These are phyloP conservation scores for Tenthredo scrophulariae DNA, from an alignment of 2,888 invertebrate species.

Conservation along the genomic window DNA sequence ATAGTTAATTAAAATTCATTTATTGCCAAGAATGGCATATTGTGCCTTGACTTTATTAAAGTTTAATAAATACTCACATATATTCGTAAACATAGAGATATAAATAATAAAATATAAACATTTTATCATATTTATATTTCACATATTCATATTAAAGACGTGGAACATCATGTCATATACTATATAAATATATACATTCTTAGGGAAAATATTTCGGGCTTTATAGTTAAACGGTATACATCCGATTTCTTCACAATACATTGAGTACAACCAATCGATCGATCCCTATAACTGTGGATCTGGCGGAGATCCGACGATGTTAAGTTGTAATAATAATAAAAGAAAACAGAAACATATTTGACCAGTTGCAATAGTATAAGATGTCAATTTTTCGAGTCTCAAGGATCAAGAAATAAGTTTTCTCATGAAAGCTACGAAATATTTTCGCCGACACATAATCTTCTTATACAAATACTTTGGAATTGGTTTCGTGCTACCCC, in stretches of 20 bases:
- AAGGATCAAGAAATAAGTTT: neutral
- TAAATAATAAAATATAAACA: neutral
- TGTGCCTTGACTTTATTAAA: constrained; percentile 12
- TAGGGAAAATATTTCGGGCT: neutral
- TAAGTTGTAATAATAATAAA: neutral
- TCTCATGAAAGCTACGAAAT: neutral
- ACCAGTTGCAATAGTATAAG: neutral
- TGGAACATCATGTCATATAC: neutral
- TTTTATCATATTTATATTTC: neutral
- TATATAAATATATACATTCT: neutral
- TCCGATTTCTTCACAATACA: neutral
- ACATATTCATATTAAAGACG: neutral
- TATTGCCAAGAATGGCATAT: neutral
- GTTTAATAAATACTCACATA: neutral
- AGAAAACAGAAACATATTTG: neutral
- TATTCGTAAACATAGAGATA: neutral
- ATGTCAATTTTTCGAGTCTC: neutral
- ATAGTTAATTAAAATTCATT: neutral
- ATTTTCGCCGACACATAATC: neutral
- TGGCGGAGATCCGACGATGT: neutral
- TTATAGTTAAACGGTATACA: neutral
- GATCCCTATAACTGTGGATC: neutral
- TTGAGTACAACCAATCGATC: neutral
- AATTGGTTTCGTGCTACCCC: neutral
- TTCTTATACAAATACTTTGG: neutral